Evolutionary conservation across 2,888 invertebrate species (phyloP).

Genomic region (Andrena haemorrhoa): DNA sequence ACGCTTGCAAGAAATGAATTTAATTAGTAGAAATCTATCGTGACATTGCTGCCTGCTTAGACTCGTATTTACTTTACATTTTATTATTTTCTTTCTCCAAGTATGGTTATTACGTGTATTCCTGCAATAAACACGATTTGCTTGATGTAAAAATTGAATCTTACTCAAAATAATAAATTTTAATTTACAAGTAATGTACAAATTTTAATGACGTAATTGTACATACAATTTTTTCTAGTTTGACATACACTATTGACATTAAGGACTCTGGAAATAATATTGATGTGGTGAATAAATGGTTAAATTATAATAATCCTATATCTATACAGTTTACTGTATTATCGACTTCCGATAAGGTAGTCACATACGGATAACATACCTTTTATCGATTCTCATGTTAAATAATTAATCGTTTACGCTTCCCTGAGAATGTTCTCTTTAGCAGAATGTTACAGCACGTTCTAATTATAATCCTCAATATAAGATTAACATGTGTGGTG

Average conservation of each 20-base stretch:
- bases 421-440: not conserved
- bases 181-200: not conserved
- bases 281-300: too few relatives aligned
- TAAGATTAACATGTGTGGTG: not conserved
- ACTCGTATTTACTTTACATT: not conserved
- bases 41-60: not conserved
- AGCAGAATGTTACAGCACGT: not conserved
- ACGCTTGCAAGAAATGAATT: slow-evolving; percentile 12
- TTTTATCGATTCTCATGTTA: not conserved
- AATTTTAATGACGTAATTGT: not conserved
- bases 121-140: not conserved
- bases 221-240: not conserved
- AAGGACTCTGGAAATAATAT: too few relatives aligned
- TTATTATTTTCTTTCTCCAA: not conserved
- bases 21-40: slow-evolving; percentile 12
- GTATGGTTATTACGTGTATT: not conserved
- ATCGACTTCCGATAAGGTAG: slow-evolving; percentile 25
- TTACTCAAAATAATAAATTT: not conserved
- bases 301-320: not conserved
- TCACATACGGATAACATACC: not conserved
- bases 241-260: too few relatives aligned
- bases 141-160: not conserved
- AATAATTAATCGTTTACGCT: slow-evolving; percentile 1
- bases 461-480: not conserved
- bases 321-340: not conserved